A percentile compares a stretch with the other conserved stretches of the same genome.
These are phyloP conservation scores for Resseliella maxima DNA, from an alignment of 2,888 invertebrate genomes.

Conservation along the genomic window DNA sequence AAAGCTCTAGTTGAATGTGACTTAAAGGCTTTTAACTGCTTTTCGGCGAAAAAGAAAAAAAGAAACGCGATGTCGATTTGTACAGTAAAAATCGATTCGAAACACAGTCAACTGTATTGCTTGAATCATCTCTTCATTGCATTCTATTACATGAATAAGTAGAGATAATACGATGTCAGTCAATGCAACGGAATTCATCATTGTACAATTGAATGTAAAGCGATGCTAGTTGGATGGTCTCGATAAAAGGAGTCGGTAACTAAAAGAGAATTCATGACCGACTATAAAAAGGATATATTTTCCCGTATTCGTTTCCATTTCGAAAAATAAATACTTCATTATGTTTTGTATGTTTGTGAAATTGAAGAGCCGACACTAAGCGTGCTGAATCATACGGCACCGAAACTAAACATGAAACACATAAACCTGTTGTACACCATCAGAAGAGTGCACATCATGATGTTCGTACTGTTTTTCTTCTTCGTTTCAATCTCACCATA, in stretches of 20 bases:
- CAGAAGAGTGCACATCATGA: neutral
- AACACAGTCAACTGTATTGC: neutral
- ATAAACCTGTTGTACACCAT: conserved; percentile 3
- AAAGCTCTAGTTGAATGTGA: neutral
- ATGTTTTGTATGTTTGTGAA: neutral
- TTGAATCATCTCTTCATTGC: neutral
- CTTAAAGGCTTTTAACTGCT: neutral
- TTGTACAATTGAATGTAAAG: conserved; percentile 29
- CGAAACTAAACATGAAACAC: conserved; percentile 4
- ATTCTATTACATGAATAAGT: conserved; percentile 29
- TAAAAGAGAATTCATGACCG: conserved; percentile 40
- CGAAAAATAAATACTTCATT: conserved; percentile 42
- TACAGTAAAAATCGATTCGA: neutral
- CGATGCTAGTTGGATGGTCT: neutral
- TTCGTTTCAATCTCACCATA: neutral
- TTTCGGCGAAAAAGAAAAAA: neutral
- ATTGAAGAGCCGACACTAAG: neutral
- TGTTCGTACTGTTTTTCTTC: neutral
- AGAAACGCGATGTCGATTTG: neutral
- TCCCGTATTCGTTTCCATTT: conserved; percentile 37
- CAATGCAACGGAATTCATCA: conserved; percentile 49
- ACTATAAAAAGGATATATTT: conserved; percentile 30
- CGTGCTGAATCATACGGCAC: neutral
- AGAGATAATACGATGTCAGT: conserved; percentile 23
- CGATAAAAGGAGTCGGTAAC: neutral